phyloP scores from a whole-genome alignment of 2,888 invertebrate genomes.

The Rapana venosa region DNA sequence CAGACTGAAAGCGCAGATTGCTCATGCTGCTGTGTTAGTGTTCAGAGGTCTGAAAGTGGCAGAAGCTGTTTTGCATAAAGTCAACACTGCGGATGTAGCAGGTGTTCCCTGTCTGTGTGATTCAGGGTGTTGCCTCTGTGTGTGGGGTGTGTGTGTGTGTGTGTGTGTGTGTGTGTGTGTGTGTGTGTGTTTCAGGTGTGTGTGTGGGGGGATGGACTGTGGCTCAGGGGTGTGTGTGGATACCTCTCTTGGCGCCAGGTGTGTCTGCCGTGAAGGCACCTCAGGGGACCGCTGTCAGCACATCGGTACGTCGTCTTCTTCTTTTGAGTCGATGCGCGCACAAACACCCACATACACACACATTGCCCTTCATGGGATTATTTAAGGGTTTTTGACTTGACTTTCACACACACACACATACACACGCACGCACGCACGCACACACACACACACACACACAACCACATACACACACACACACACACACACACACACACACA shows the following conservation, averaged over 20 bases:
- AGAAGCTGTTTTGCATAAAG: no score
- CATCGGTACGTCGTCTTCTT: slow-evolving; percentile 11
- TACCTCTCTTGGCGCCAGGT: slow-evolving; percentile 22
- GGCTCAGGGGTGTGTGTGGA: slow-evolving; percentile 26
- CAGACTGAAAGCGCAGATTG: no score
- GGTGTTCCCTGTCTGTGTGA: background rate
- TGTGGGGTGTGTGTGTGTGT: background rate
- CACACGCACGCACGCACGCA: background rate
- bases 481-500: background rate
- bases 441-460: slow-evolving; percentile 21
- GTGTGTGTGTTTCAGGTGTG: background rate
- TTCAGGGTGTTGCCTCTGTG: background rate
- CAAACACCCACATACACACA: no score
- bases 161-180: background rate
- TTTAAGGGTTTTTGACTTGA: no score
- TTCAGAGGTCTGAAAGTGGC: no score
- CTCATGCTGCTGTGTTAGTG: no score
- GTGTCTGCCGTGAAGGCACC: slow-evolving; percentile 3
- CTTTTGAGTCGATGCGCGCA: no score
- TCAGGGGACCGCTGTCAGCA: slow-evolving; percentile 14
- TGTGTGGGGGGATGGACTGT: background rate
- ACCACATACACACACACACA: background rate
- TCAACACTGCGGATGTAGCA: no score
- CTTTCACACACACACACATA: no score
- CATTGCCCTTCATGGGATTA: no score